These are phyloP conservation scores for Eurosta solidaginis DNA, from an alignment of 1,140 invertebrate genomes.

Conservation along the genomic window DNA sequence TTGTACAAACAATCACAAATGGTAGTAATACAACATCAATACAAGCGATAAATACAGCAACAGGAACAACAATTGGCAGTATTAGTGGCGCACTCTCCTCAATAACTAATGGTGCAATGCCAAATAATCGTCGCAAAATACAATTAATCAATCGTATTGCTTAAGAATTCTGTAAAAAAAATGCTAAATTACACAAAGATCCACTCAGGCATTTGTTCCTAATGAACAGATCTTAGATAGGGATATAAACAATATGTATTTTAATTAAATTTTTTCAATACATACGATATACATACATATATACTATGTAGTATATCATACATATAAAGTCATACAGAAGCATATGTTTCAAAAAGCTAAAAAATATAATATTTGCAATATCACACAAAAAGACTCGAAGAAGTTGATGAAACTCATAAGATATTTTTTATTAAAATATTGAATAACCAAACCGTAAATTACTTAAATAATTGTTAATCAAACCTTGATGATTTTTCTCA, in stretches of 20 bases:
- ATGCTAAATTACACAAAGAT: neutral
- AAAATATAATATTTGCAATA: neutral
- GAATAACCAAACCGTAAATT: too few relatives aligned
- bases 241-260: neutral
- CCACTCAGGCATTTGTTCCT: conserved; percentile 17
- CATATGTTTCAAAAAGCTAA: too few relatives aligned
- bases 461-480: too few relatives aligned
- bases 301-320: neutral
- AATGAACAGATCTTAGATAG: neutral
- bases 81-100: conserved; percentile 37
- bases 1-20: conserved; percentile 34
- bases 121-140: conserved; percentile 63
- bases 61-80: neutral
- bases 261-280: neutral
- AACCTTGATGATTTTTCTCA: too few relatives aligned
- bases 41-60: conserved; percentile 27
- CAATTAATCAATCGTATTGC: conserved; percentile 65
- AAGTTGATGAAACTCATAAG: neutral
- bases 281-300: neutral
- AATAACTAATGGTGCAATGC: conserved; percentile 19
- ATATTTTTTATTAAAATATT: too few relatives aligned
- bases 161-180: conserved; percentile 39
- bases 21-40: conserved; percentile 15
- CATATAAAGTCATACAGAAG: too few relatives aligned
- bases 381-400: neutral